These are phyloP conservation scores for Siniperca chuatsi DNA, from an alignment of 2,113 vertebrate species.

Conservation along the genomic window DNA sequence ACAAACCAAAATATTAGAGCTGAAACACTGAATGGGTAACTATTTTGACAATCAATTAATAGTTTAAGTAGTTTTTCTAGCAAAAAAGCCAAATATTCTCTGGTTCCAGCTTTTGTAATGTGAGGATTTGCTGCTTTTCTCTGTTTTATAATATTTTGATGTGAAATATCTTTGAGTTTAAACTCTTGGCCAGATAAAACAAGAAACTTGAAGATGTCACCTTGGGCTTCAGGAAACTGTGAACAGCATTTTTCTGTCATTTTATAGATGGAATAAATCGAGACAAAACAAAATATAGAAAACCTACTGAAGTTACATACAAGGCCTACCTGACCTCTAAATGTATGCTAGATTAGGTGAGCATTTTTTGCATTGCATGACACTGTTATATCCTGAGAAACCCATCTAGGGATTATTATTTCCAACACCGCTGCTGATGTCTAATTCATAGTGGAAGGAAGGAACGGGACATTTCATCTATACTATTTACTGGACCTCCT, in stretches of 20 bases:
- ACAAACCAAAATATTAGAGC: not conserved
- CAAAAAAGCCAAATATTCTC: not conserved
- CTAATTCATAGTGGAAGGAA: constrained; percentile 33
- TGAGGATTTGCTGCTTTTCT: not conserved
- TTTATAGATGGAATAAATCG: not conserved
- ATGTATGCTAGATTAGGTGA: not conserved
- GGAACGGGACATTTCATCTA: constrained; percentile 40
- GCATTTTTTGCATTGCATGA: constrained; percentile 26
- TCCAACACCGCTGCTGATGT: constrained; percentile 29
- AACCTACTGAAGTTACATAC: too few species aligned
- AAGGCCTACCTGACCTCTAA: not conserved
- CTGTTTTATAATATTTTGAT: not conserved
- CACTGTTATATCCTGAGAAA: constrained; percentile 14
- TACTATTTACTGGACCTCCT: constrained; percentile 13
- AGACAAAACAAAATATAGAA: not conserved
- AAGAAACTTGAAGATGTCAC: too few species aligned
- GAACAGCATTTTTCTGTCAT: too few species aligned
- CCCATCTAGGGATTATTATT: constrained; percentile 46
- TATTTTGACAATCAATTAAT: not conserved
- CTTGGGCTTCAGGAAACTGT: not conserved
- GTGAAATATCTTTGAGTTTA: not conserved
- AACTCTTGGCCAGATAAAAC: not conserved
- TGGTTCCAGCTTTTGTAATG: not conserved
- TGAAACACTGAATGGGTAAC: not conserved
- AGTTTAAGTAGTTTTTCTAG: not conserved